Evolutionary conservation across 2,113 vertebrate genomes (phyloP), one percentile per base, ranked within the genome.

Genomic region (Martes martes): DNA sequence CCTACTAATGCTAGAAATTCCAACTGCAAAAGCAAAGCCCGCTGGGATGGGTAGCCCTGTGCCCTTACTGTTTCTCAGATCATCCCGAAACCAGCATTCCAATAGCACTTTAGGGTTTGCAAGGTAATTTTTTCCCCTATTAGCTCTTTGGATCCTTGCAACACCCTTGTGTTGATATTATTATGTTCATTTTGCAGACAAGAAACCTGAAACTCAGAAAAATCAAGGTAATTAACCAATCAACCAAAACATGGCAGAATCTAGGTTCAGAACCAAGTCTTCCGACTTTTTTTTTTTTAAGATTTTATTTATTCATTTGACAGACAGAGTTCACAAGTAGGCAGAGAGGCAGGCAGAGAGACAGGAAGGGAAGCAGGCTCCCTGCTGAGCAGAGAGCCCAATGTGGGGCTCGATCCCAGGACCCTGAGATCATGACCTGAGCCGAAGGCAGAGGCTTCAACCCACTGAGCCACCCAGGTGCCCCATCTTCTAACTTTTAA

Each of bases 21-120:
- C 8, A 14, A 33, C 15, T 26, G 2, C 10, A 24, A 26, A 74
- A 55, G 1, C 18, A 16, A 0, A 36, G 63, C 45, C 0, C 0
- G 1, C 21, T 0, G 0, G 57, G 45, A 45, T 71, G 78, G 7
- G 42, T 0, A 2, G 81, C 15, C 7, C 6, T 11, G n/a, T 21
- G 18, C 7, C n/a, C 23, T 31, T 45, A 45, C 76, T 18, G 26
- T 57, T 55, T 19, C 76, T 81, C 50, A 39, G 13, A 33, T 11
- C 11, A 13, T 24, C 74, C 31, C 2, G 11, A 90, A 55, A 6
- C 8, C n/a, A 42, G 6, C 1, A 33, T 45, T 47, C 11, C 4
- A 8, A 87, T 13, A 59, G 8, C 19, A 14, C 13, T 21, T 42
- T 33, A 18, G 23, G 11, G 57, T 26, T 65, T 36, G 14, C 39